Conservation (phyloP, 2,113 vertebrate species). For the Perca flavescens region DNA sequence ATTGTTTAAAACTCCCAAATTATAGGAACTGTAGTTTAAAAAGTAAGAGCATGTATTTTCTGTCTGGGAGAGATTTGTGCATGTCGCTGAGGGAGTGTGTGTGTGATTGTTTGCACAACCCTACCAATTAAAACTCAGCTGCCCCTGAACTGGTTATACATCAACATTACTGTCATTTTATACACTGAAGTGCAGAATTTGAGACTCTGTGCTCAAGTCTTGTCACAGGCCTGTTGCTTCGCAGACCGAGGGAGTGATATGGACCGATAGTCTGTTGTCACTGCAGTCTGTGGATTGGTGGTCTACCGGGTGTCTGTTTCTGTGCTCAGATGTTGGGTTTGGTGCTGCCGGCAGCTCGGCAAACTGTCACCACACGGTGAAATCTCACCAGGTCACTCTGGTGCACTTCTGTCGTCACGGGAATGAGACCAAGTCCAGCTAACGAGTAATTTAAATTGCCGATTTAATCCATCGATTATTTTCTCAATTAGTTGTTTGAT, state of each 20-base stretch:
- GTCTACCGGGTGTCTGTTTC: not conserved
- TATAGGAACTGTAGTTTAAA: not conserved
- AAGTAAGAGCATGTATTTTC: not conserved
- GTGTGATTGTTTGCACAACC: not conserved
- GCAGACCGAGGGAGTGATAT: not conserved
- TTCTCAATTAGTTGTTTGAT: too few relatives aligned
- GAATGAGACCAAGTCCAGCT: not conserved
- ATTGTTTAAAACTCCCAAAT: not conserved
- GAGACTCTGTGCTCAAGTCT: conserved; percentile 43
- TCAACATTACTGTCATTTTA: conserved; percentile 19
- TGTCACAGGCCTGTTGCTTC: conserved; percentile 47
- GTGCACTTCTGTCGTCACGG: conserved; percentile 14
- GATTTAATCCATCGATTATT: too few relatives aligned
- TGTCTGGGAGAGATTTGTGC: not conserved
- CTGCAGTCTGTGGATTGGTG: not conserved
- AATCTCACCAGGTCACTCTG: conserved; percentile 37
- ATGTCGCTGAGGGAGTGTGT: not conserved
- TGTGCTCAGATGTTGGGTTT: conserved; percentile 12
- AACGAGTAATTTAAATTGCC: too few relatives aligned
- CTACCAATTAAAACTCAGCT: not conserved
- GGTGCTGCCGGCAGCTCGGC: not conserved
- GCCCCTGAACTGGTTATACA: not conserved
- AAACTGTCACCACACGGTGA: conserved; percentile 35
- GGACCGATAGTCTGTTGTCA: not conserved
- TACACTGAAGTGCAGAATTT: conserved; percentile 59